A percentile compares a stretch with the other conserved stretches of the same genome.
Evolutionary conservation across 2,797 vertebrate genomes (phyloP).

Genomic region (Telmatherina bonti): DNA sequence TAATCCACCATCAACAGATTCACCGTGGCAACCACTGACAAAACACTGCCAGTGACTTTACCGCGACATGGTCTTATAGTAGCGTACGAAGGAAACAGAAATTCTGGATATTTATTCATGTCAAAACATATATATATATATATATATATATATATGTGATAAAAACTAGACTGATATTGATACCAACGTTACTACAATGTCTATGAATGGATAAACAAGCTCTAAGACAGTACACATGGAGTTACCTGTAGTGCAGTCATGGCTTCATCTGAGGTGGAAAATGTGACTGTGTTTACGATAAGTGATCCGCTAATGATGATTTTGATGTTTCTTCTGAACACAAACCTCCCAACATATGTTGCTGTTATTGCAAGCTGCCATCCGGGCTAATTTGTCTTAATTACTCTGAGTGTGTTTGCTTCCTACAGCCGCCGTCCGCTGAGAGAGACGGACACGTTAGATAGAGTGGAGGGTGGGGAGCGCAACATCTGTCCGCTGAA

Average conservation of each 20-base stretch:
- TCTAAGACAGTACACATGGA: too few species aligned
- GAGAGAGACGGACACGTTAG: slow-evolving; percentile 77
- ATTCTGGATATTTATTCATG: too few species aligned
- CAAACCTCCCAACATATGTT: slow-evolving; percentile 75
- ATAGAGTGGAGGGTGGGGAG: slow-evolving; percentile 75
- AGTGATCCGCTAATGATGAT: slow-evolving; percentile 77
- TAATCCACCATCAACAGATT: too few species aligned
- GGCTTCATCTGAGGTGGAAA: slow-evolving; percentile 51
- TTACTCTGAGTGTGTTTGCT: slow-evolving; percentile 74
- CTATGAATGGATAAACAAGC: background rate
- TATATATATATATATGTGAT: too few species aligned
- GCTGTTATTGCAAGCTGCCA: slow-evolving; percentile 75
- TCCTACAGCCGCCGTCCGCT: slow-evolving; percentile 65
- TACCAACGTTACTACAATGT: too few species aligned
- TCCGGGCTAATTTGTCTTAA: slow-evolving; percentile 82
- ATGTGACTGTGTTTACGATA: slow-evolving; percentile 57
- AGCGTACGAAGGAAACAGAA: too few species aligned
- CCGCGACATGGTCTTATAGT: too few species aligned
- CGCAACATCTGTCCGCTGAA: slow-evolving; percentile 77
- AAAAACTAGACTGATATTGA: too few species aligned
- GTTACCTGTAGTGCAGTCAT: too few species aligned
- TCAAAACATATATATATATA: too few species aligned
- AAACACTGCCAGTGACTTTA: too few species aligned
- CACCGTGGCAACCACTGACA: too few species aligned
- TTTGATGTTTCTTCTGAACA: slow-evolving; percentile 73